Evolutionary conservation across 2,797 vertebrate species (phyloP).

Genomic region (Percopsis omiscomaycus): DNA sequence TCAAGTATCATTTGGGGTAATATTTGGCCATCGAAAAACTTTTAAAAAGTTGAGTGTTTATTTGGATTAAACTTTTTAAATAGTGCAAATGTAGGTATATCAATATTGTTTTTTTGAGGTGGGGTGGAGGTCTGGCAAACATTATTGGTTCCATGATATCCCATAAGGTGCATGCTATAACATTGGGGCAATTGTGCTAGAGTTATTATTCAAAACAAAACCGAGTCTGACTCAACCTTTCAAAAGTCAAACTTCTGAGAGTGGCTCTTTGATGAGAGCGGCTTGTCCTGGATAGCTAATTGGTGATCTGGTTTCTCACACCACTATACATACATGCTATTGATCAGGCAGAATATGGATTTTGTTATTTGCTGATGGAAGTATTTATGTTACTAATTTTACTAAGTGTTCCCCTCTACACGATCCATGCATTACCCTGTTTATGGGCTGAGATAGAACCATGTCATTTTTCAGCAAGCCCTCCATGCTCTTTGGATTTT

Average conservation of each 20-base stretch:
- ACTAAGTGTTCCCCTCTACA: conserved; percentile 29
- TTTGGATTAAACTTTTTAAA: not conserved
- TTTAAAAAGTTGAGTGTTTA: conserved; percentile 2
- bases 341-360: conserved; percentile 65
- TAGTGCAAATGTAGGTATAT: too few relatives aligned
- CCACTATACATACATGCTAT: conserved; percentile 50
- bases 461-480: conserved; percentile 43
- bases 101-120: too few relatives aligned
- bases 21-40: conserved; percentile 15
- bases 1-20: conserved; percentile 13
- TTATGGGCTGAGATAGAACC: conserved; percentile 44
- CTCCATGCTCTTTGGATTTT: conserved; percentile 37
- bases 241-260: too few relatives aligned
- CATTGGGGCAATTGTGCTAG: too few relatives aligned
- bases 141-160: too few relatives aligned
- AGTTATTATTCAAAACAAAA: too few relatives aligned
- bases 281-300: conserved; percentile 58
- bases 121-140: too few relatives aligned
- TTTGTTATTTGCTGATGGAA: conserved; percentile 55
- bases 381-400: conserved; percentile 50
- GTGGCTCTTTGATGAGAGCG: conserved; percentile 53
- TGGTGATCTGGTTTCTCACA: conserved; percentile 58
- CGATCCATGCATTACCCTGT: conserved; percentile 35
- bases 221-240: too few relatives aligned
- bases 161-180: too few relatives aligned